Conservation (phyloP, 2,888 invertebrate species). For the Cactoblastis cactorum region DNA sequence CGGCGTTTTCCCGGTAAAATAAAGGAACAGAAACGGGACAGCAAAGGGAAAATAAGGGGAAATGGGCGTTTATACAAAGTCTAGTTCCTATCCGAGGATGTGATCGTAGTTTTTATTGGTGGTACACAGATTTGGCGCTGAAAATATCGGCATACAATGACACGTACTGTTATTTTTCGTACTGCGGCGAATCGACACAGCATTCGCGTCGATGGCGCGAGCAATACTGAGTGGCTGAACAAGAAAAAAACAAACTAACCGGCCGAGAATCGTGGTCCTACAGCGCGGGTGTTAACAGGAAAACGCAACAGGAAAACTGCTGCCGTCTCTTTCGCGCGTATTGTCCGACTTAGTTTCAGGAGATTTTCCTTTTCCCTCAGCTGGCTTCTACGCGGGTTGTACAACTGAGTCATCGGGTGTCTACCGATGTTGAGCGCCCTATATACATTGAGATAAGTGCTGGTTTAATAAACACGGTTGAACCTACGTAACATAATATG, state of each 20-base stretch:
- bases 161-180: slow-evolving; percentile 42
- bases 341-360: slow-evolving; percentile 15
- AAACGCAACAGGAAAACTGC: slow-evolving; percentile 56
- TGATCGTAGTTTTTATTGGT: slow-evolving; percentile 26
- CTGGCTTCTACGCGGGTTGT: slow-evolving; percentile 26
- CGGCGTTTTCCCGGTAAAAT: slow-evolving; percentile 70
- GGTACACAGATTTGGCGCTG: slow-evolving; percentile 38
- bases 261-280: slow-evolving; percentile 31
- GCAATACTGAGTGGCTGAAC: slow-evolving; percentile 52
- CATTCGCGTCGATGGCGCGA: slow-evolving; percentile 54
- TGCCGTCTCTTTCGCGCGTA: slow-evolving; percentile 42
- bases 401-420: slow-evolving; percentile 36
- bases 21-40: slow-evolving; percentile 41
- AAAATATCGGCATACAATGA: slow-evolving; percentile 34
- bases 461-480: slow-evolving; percentile 40
- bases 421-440: slow-evolving; percentile 29
- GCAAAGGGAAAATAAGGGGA: slow-evolving; percentile 30
- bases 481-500: slow-evolving; percentile 20
- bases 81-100: slow-evolving; percentile 24
- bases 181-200: slow-evolving; percentile 39
- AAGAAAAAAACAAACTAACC: slow-evolving; percentile 54
- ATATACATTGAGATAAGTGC: slow-evolving; percentile 36
- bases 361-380: slow-evolving; percentile 41
- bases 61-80: slow-evolving; percentile 20
- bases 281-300: slow-evolving; percentile 31